Evolutionary conservation across 2,888 invertebrate species (phyloP).

Genomic region (Nasonia oneida): DNA sequence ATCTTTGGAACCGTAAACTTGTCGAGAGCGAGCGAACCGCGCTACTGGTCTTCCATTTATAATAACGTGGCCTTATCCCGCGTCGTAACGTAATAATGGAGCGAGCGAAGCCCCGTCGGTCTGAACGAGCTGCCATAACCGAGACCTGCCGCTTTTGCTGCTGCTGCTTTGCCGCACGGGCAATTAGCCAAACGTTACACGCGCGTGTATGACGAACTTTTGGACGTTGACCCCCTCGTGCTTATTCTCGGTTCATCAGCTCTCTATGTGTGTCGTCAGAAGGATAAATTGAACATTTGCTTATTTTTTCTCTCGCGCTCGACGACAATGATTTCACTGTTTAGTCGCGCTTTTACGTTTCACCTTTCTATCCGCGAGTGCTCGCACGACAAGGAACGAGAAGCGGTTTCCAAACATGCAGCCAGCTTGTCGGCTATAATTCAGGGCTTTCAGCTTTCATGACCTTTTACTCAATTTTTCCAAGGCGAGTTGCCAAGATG

Average conservation of each 20-base stretch:
- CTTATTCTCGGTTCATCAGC: conserved; percentile 47
- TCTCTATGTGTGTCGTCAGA: neutral
- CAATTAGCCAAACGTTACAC: conserved; percentile 71
- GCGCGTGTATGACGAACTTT: conserved; percentile 54
- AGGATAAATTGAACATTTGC: conserved; percentile 4
- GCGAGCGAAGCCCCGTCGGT: conserved; percentile 59
- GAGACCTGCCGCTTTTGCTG: conserved; percentile 63
- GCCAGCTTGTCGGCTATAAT: conserved; percentile 16
- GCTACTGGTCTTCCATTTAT: conserved; percentile 78
- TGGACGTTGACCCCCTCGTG: conserved; percentile 40
- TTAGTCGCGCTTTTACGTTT: neutral
- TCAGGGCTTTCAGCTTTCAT: conserved; percentile 21
- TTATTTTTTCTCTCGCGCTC: neutral
- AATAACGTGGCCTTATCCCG: conserved; percentile 67
- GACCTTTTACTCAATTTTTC: conserved; percentile 1
- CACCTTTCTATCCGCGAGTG: neutral
- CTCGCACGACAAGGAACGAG: neutral
- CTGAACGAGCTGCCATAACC: conserved; percentile 75
- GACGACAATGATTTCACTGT: neutral
- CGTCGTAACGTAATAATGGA: conserved; percentile 75
- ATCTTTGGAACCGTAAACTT: conserved; percentile 76
- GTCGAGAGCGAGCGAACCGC: conserved; percentile 64
- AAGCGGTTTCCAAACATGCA: neutral
- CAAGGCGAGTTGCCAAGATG: neutral
- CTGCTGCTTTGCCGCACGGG: conserved; percentile 61